These are phyloP conservation scores for Philotrypesis tridentata DNA, from an alignment of 1,140 invertebrate species.

Conservation along the genomic window DNA sequence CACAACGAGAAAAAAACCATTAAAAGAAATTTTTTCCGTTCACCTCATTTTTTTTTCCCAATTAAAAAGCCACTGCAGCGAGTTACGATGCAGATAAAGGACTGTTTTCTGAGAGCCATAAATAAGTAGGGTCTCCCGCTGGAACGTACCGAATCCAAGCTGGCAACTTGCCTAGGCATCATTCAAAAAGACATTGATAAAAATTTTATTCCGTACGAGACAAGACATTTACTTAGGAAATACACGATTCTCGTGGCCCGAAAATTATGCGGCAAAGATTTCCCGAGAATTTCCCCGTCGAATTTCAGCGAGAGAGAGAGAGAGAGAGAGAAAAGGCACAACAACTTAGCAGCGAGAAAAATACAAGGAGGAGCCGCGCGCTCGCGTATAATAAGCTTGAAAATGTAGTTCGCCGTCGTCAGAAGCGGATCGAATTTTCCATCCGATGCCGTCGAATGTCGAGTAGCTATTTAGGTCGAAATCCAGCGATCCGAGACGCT, in stretches of 20 bases:
- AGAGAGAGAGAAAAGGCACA: background rate
- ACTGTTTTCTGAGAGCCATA: background rate
- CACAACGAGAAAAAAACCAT: too few relatives aligned
- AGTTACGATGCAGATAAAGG: background rate
- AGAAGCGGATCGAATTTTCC: background rate
- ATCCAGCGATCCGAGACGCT: background rate
- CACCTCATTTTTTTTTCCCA: background rate
- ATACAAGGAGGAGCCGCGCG: too few relatives aligned
- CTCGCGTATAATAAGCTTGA: background rate
- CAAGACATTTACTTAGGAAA: background rate
- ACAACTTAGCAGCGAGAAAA: background rate
- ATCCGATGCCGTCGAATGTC: background rate
- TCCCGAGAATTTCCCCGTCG: too few relatives aligned
- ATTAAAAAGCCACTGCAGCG: background rate
- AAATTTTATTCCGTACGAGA: background rate
- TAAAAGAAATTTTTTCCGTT: too few relatives aligned
- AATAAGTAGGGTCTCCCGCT: background rate
- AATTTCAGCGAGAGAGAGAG: background rate
- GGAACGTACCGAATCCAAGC: background rate
- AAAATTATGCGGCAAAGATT: too few relatives aligned
- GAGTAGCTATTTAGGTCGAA: background rate
- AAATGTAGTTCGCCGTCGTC: background rate
- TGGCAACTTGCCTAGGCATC: background rate
- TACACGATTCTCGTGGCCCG: background rate
- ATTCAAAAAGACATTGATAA: background rate